Evolutionary conservation across 2,888 invertebrate species (phyloP).

Genomic region (Onthophagus sagittarius): DNA sequence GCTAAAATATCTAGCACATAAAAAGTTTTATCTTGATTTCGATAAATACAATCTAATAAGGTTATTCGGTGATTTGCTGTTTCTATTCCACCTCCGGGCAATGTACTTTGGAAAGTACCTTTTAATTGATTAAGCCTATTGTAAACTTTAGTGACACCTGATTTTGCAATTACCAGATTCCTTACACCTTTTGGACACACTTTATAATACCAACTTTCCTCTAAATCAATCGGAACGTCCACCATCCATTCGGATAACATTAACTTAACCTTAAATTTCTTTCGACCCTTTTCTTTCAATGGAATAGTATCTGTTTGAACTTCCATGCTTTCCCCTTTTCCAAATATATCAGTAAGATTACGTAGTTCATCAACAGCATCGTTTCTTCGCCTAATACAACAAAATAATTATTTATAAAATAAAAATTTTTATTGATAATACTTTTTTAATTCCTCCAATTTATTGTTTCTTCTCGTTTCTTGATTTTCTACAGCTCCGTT

Average conservation of each 20-base stretch:
- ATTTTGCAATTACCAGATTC: constrained; percentile 71
- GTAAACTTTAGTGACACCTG: constrained; percentile 20
- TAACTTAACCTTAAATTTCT: constrained; percentile 53
- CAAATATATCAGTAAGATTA: constrained; percentile 52
- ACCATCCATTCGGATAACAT: constrained; percentile 94
- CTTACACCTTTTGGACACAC: constrained; percentile 83
- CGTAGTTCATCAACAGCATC: constrained; percentile 51
- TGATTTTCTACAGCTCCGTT: constrained; percentile 29
- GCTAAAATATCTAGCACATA: constrained; percentile 80
- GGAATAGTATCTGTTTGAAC: constrained; percentile 38
- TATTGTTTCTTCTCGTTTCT: constrained; percentile 50
- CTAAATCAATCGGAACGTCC: constrained; percentile 75
- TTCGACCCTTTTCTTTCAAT: constrained; percentile 33
- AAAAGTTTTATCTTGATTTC: constrained; percentile 57
- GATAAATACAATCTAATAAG: constrained; percentile 81
- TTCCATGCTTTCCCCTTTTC: constrained; percentile 36
- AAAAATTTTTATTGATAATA: constrained; percentile 37
- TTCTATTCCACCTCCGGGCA: constrained; percentile 68
- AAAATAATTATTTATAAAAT: constrained; percentile 10
- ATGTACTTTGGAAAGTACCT: constrained; percentile 57
- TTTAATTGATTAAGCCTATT: constrained; percentile 28
- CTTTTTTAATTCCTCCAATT: constrained; percentile 59
- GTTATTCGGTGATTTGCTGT: constrained; percentile 52
- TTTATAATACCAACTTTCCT: constrained; percentile 67
- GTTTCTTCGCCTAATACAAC: constrained; percentile 50